Percentiles rank a stretch among this genome's conserved stretches.
Evolutionary conservation across 2,888 invertebrate genomes (phyloP).

Genomic region (Hyles lineata): DNA sequence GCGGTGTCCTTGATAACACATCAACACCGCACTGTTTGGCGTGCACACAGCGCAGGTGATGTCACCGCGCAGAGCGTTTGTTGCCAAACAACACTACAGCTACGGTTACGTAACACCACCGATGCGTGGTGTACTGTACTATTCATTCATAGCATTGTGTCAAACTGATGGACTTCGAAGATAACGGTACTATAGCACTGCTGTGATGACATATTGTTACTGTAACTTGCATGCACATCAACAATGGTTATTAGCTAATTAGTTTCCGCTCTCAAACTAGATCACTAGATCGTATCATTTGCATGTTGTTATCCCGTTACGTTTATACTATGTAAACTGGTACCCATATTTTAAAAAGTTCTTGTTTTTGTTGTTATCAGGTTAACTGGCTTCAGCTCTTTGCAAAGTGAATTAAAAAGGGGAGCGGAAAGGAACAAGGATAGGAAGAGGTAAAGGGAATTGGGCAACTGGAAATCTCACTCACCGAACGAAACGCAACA

Average conservation of each 20-base stretch:
- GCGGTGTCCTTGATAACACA: not conserved
- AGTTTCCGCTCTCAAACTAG: constrained; percentile 22
- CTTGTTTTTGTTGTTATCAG: not conserved
- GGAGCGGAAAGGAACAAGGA: no score
- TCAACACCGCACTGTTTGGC: constrained; percentile 18
- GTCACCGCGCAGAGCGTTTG: constrained; percentile 23
- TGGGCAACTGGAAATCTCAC: no score
- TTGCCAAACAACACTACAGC: constrained; percentile 35
- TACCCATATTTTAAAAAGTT: no score
- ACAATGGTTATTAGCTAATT: constrained; percentile 18
- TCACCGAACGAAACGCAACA: no score
- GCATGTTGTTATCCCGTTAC: not conserved
- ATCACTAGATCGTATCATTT: constrained; percentile 14
- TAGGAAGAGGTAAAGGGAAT: no score
- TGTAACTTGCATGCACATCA: constrained; percentile 11
- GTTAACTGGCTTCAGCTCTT: no score
- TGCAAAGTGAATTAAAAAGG: no score
- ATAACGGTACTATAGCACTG: constrained; percentile 14
- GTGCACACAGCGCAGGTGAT: constrained; percentile 8
- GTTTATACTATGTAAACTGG: not conserved
- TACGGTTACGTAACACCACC: constrained; percentile 14
- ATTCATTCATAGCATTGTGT: constrained; percentile 34
- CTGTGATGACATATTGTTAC: constrained; percentile 17
- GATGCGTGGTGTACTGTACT: constrained; percentile 1
- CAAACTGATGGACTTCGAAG: constrained; percentile 23